A percentile compares a stretch with the other conserved stretches of the same genome.
These are phyloP conservation scores for Synanthedon myopaeformis DNA, from an alignment of 2,888 invertebrate genomes.

Conservation along the genomic window DNA sequence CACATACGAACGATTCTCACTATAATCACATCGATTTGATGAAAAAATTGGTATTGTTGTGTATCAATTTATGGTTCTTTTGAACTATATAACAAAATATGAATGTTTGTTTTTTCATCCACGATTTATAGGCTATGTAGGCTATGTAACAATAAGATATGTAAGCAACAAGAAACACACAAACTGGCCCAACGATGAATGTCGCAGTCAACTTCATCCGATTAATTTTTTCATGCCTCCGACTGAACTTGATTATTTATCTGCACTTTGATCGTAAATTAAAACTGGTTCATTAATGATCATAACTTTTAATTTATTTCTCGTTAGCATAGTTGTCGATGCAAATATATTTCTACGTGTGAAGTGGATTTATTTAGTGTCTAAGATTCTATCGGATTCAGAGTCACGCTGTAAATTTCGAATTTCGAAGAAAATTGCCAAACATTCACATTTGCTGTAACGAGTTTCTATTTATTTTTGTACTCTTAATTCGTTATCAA, in stretches of 20 bases:
- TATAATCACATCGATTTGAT: neutral
- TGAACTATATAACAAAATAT: constrained; percentile 12
- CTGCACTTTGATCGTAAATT: constrained; percentile 47
- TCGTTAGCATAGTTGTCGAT: constrained; percentile 33
- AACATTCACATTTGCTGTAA: too few species aligned
- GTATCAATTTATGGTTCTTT: neutral
- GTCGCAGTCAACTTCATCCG: constrained; percentile 28
- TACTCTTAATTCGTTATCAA: too few species aligned
- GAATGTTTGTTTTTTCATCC: constrained; percentile 18
- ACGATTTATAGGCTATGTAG: constrained; percentile 10
- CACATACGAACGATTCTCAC: constrained; percentile 2
- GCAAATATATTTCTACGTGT: constrained; percentile 30
- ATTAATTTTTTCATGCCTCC: constrained; percentile 39
- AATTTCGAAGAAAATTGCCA: too few species aligned
- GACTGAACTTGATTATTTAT: constrained; percentile 40
- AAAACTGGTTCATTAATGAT: constrained; percentile 58
- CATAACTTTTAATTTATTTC: constrained; percentile 55
- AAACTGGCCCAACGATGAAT: constrained; percentile 23
- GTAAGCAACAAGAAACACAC: constrained; percentile 19
- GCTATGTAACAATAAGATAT: constrained; percentile 18
- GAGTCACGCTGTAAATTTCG: too few species aligned
- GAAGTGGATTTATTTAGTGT: constrained; percentile 30
- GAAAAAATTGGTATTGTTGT: neutral
- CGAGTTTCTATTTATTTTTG: too few species aligned
- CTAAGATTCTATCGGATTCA: constrained; percentile 18